Evolutionary conservation across 1,140 invertebrate genomes (phyloP).

Genomic region (Drosophila ironensis): DNA sequence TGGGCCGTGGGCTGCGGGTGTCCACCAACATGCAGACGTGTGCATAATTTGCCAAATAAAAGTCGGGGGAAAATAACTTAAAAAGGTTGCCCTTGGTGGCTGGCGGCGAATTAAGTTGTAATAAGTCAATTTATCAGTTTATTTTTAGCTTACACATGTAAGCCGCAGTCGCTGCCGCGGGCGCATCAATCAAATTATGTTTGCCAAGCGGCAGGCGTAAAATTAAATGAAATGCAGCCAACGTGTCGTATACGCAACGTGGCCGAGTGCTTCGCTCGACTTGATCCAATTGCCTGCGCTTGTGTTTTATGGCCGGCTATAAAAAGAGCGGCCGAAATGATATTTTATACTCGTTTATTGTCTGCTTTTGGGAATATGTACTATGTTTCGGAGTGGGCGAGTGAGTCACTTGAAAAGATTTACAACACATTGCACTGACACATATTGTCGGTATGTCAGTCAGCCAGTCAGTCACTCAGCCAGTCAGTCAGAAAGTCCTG

Average conservation of each 20-base stretch:
- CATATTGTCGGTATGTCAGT: constrained; percentile 63
- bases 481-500: constrained; percentile 30
- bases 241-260: constrained; percentile 57
- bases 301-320: constrained; percentile 48
- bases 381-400: not conserved
- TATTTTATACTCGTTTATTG: constrained; percentile 47
- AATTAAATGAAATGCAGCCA: constrained; percentile 50
- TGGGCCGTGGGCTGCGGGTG: not conserved
- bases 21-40: not conserved
- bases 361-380: not conserved
- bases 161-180: constrained; percentile 18
- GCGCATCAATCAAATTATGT: constrained; percentile 33
- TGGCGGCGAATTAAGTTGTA: constrained; percentile 44
- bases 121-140: constrained; percentile 69
- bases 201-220: constrained; percentile 21
- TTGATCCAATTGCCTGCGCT: constrained; percentile 14
- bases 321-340: constrained; percentile 37
- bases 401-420: constrained; percentile 52
- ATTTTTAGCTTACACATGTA: constrained; percentile 61
- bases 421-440: constrained; percentile 70
- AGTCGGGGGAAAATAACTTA: constrained; percentile 27
- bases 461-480: too few species aligned
- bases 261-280: not conserved
- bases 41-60: constrained; percentile 16
- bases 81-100: constrained; percentile 1